Conservation (phyloP, 2,113 vertebrate species). For the Varanus salvator region DNA sequence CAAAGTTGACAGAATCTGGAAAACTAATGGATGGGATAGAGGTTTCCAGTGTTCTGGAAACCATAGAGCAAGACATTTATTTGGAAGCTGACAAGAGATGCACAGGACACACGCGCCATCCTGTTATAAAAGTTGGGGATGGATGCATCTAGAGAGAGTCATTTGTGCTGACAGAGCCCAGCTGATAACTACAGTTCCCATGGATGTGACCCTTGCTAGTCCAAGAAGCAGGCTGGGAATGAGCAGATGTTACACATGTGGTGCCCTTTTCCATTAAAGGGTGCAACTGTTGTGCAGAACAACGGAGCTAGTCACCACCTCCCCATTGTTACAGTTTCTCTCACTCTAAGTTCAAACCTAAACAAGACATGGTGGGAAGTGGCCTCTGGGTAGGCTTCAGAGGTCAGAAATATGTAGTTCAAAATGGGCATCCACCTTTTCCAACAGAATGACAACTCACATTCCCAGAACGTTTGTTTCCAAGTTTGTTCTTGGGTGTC, state of each 20-base stretch:
- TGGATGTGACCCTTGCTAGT: neutral
- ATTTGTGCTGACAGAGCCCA: neutral
- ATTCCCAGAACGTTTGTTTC: neutral
- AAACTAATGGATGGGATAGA: neutral
- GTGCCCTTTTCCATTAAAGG: neutral
- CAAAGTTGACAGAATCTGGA: neutral
- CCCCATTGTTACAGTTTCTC: neutral
- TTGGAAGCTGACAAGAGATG: neutral
- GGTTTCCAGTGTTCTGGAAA: neutral
- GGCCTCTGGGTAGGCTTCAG: neutral
- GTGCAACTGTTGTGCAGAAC: neutral
- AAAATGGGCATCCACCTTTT: neutral
- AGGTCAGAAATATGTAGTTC: neutral
- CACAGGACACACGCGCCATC: neutral
- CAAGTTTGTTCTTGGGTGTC: neutral
- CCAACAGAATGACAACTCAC: neutral
- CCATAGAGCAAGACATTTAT: neutral
- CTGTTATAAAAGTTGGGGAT: neutral
- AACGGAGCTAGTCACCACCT: neutral
- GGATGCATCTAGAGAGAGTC: neutral
- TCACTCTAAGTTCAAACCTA: neutral
- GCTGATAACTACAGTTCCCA: neutral
- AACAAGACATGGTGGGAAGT: neutral
- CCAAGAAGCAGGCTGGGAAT: neutral
- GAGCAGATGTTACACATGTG: neutral